Conservation (phyloP, 1,140 invertebrate species). For the Temnothorax nylanderi region DNA sequence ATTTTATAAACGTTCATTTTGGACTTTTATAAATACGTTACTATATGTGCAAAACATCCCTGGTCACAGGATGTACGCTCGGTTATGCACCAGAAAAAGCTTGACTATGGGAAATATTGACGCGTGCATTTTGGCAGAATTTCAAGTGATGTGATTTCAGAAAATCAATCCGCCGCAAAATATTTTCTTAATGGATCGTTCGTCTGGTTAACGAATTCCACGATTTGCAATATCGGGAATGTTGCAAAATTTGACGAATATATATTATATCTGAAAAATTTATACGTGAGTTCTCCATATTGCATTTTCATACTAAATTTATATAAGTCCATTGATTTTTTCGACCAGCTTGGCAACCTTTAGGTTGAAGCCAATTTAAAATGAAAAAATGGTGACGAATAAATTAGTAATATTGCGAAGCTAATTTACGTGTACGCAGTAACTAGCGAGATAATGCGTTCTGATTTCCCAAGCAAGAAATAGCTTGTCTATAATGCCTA, state of each 20-base stretch:
- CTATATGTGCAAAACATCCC: neutral
- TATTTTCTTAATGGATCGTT: slow-evolving; percentile 49
- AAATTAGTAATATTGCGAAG: neutral
- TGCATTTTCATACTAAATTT: neutral
- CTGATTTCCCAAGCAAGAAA: neutral
- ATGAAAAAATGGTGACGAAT: neutral
- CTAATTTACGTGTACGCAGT: neutral
- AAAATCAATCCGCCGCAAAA: slow-evolving; percentile 69
- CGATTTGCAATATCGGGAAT: neutral
- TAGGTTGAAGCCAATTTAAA: neutral
- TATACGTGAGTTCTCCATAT: neutral
- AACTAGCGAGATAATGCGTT: slow-evolving; percentile 1
- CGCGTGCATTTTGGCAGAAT: slow-evolving; percentile 63
- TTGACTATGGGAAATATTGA: slow-evolving; percentile 54
- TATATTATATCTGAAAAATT: neutral
- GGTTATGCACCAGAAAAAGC: neutral
- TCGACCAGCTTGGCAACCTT: neutral
- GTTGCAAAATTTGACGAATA: neutral
- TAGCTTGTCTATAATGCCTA: neutral
- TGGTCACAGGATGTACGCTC: neutral
- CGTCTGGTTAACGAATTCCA: slow-evolving; percentile 40
- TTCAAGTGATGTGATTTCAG: slow-evolving; percentile 69
- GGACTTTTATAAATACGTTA: neutral
- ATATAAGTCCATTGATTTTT: neutral
- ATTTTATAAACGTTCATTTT: slow-evolving; percentile 40